Percentiles rank a stretch among this genome's conserved stretches.
Evolutionary conservation across 2,113 vertebrate species (phyloP).

Genomic region (Fukomys damarensis): DNA sequence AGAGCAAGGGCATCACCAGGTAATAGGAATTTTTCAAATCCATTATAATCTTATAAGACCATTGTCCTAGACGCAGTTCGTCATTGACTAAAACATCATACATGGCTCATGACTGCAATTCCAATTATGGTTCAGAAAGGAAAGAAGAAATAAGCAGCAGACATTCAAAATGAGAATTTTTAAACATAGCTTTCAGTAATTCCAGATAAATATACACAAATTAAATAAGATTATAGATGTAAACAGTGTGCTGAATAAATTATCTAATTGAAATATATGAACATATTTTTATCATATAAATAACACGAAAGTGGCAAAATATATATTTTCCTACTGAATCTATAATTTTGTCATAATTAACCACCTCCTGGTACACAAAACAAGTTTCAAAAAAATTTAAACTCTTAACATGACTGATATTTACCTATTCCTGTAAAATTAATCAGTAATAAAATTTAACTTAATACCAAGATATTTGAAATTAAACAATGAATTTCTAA

Average conservation of each 20-base stretch:
- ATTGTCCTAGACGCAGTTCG: neutral
- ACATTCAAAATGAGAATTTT: neutral
- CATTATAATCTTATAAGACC: neutral
- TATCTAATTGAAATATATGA: neutral
- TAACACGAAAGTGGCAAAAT: neutral
- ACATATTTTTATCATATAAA: neutral
- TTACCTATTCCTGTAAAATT: neutral
- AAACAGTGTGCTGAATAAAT: neutral
- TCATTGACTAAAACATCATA: no score
- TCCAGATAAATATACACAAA: neutral
- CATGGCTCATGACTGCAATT: neutral
- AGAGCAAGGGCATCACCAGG: neutral
- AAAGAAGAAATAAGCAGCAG: neutral
- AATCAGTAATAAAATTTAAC: neutral
- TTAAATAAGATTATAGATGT: neutral
- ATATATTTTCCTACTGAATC: neutral
- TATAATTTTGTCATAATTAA: neutral
- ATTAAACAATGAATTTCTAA: neutral
- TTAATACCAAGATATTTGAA: conserved; percentile 34
- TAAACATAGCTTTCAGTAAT: neutral
- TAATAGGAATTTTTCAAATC: neutral
- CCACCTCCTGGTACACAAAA: neutral
- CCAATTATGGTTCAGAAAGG: neutral
- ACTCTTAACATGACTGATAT: neutral
- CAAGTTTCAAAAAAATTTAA: neutral